Percentiles rank a stretch among this genome's conserved stretches.
phyloP scores from a whole-genome alignment of 30 jellyfish, hydroid and myxozoan genomes.

The Pelagia noctiluca region DNA sequence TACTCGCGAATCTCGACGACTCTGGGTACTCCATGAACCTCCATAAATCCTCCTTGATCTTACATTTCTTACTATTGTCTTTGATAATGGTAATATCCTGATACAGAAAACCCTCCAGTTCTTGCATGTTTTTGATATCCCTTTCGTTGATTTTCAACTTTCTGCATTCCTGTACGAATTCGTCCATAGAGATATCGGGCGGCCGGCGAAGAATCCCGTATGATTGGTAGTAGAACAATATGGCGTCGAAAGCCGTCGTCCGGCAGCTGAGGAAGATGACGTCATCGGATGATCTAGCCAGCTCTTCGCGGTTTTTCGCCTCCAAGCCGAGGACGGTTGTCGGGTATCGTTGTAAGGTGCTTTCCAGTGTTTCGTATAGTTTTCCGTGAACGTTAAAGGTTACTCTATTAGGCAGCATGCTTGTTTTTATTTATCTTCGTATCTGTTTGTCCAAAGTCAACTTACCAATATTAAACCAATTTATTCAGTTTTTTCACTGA shows the following conservation, averaged over 20 bases:
- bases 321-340: constrained; percentile 78
- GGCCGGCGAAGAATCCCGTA: constrained; percentile 88
- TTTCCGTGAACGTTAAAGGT: constrained; percentile 80
- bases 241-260: constrained; percentile 84
- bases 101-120: constrained; percentile 69
- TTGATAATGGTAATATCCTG: neutral
- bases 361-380: constrained; percentile 78
- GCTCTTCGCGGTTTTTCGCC: constrained; percentile 29
- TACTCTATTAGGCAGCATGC: constrained; percentile 42
- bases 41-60: constrained; percentile 51
- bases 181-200: constrained; percentile 68
- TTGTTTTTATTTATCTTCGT: too few relatives aligned
- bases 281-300: neutral
- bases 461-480: too few relatives aligned
- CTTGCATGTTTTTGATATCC: constrained; percentile 71
- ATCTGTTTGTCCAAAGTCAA: too few relatives aligned
- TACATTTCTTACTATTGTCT: neutral
- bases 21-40: constrained; percentile 74
- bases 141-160: constrained; percentile 63
- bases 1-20: constrained; percentile 64
- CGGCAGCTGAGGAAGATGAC: constrained; percentile 60
- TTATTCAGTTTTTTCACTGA: too few relatives aligned
- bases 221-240: constrained; percentile 91
- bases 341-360: constrained; percentile 90
- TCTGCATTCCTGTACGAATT: constrained; percentile 84